Evolutionary conservation across 2,797 vertebrate species (phyloP).

Genomic region (Coregonus suidteri): DNA sequence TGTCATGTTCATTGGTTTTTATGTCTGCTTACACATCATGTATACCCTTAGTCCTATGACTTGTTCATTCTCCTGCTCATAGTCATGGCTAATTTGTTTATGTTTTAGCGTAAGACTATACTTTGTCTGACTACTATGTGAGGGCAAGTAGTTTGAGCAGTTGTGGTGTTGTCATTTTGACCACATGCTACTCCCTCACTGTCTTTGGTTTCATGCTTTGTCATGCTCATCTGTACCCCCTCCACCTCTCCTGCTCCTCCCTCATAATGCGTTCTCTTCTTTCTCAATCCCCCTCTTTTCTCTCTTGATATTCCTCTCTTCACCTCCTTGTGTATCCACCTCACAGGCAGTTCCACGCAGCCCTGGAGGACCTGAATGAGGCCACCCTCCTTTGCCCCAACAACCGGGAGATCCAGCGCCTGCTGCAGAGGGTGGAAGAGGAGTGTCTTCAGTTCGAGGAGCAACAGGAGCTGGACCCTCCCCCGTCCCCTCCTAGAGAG

Average conservation of each 20-base stretch:
- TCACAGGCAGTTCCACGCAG: constrained; percentile 93
- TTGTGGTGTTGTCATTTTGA: not conserved
- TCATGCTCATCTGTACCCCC: not conserved
- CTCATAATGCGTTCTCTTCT: not conserved
- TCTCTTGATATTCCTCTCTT: constrained; percentile 11
- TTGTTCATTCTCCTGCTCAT: not conserved
- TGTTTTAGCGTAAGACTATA: not conserved
- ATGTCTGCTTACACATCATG: not conserved
- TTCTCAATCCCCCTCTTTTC: not conserved
- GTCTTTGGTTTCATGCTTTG: not conserved
- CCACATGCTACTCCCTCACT: not conserved
- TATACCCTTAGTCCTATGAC: not conserved
- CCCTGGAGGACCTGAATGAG: constrained; percentile 94
- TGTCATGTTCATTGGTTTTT: not conserved
- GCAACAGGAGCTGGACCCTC: constrained; percentile 68
- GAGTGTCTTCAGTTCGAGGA: constrained; percentile 85
- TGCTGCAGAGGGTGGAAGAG: constrained; percentile 91
- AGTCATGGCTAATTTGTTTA: not conserved
- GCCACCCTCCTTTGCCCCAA: constrained; percentile 92
- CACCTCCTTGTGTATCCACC: constrained; percentile 13
- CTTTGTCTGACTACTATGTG: not conserved
- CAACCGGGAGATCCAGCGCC: constrained; percentile 95
- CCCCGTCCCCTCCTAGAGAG: constrained; percentile 50
- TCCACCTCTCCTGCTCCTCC: not conserved
- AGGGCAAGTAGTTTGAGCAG: not conserved